Evolutionary conservation across 2,113 vertebrate species (phyloP).

Genomic region (Gila orcuttii): DNA sequence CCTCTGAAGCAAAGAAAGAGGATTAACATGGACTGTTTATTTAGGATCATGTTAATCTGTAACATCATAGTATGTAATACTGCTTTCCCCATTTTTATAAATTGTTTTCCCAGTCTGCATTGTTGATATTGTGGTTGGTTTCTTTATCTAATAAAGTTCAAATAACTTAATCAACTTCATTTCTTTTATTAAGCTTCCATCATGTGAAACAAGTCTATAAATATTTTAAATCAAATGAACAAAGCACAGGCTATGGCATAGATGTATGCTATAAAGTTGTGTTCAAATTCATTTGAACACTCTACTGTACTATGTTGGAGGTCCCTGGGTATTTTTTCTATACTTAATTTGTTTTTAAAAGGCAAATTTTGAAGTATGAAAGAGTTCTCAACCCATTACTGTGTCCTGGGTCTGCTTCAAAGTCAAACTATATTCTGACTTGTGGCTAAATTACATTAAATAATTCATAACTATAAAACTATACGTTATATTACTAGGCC

Average conservation of each 20-base stretch:
- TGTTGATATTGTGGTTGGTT: neutral
- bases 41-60: neutral
- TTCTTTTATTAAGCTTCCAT: neutral
- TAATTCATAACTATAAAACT: neutral
- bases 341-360: neutral
- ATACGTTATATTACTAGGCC: neutral
- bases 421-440: neutral
- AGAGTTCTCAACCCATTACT: neutral
- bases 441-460: neutral
- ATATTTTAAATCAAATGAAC: neutral
- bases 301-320: neutral
- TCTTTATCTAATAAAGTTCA: constrained; percentile 6
- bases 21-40: constrained; percentile 53
- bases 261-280: neutral
- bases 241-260: neutral
- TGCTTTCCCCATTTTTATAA: neutral
- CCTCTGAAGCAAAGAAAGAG: constrained; percentile 58
- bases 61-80: neutral
- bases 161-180: neutral
- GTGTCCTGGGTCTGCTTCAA: neutral
- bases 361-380: neutral
- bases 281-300: neutral
- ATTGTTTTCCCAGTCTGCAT: neutral
- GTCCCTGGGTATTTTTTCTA: neutral
- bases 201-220: neutral